Evolutionary conservation across 2,888 invertebrate species (phyloP), one percentile per base, ranked within the genome.

Genomic region (Drosophila formosana): DNA sequence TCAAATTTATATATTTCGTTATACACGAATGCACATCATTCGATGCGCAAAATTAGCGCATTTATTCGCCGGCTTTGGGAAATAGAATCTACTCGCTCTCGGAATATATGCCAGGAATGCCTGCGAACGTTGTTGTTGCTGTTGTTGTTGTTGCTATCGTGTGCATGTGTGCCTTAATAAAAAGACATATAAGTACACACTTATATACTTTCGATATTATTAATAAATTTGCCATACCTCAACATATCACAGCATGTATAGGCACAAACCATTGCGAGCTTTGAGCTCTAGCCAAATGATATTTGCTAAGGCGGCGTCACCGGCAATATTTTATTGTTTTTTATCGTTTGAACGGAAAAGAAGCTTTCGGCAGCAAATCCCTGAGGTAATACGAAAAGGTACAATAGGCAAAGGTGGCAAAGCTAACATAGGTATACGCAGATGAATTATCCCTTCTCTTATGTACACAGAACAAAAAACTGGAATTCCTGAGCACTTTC

Each of bases 31-130:
- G 82, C 80, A 53, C 66, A 73, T 61, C 72, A 72, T 73, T 80
- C 75, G 86, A 84, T 75, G 86, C 80, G 86, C 51, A 77, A 83
- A 86, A 88, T 83, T 80, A 80, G 75, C 75, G 80, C 68, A 77
- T 76, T 80, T 81, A 75, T 79, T 64, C 39, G 63, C 47, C 41
- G 45, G 49, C 55, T 41, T 47, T 34, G 11, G 34, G n/a, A 67
- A 77, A 66, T 55, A 45, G 37, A 34, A 25, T 51, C 32, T 37
- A 34, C 53, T 37, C 39, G 47, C 25, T 18, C 3, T 5, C 30
- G 0, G 0, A 28, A 25, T 45, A 3, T 64, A 43, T 50, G n/a
- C 46, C 7, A 18, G 8, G 45, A 45, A 39, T 28, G 39, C 49
- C n/a, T 37, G 37, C 26, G 7, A 11, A 1, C 7, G 28, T 45